These are phyloP conservation scores for Pogonocichla stellata DNA, from an alignment of 2,113 vertebrate genomes.

Conservation along the genomic window DNA sequence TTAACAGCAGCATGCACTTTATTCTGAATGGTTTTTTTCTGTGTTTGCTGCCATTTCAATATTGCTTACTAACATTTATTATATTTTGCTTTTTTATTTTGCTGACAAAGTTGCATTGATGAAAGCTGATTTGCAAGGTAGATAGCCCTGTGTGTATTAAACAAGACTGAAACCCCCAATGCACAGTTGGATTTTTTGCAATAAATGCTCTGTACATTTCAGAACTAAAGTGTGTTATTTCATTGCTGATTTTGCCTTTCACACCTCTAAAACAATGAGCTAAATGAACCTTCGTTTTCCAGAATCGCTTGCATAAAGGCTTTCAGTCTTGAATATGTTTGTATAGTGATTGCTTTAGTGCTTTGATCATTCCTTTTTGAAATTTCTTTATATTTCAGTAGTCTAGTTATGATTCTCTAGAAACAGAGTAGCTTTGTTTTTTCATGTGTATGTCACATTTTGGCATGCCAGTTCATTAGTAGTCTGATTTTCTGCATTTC, in stretches of 20 bases:
- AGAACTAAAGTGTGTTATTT: conserved; percentile 27
- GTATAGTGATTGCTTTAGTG: conserved; percentile 74
- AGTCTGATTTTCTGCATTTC: conserved; percentile 53
- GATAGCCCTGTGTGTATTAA: conserved; percentile 89
- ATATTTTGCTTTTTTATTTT: conserved; percentile 94
- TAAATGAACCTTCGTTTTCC: conserved; percentile 41
- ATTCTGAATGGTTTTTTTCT: conserved; percentile 68
- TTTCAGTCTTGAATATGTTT: conserved; percentile 82
- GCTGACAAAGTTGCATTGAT: conserved; percentile 98
- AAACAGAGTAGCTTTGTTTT: conserved; percentile 73
- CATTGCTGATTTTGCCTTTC: conserved; percentile 36
- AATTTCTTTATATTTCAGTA: conserved; percentile 65
- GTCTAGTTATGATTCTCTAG: conserved; percentile 69
- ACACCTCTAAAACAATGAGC: conserved; percentile 9
- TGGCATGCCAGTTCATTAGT: conserved; percentile 72
- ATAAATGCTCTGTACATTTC: conserved; percentile 45
- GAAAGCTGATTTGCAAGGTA: conserved; percentile 99
- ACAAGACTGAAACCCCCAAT: conserved; percentile 84
- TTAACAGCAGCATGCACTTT: conserved; percentile 79
- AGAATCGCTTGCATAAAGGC: conserved; percentile 76
- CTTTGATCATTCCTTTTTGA: conserved; percentile 67
- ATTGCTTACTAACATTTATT: conserved; percentile 95
- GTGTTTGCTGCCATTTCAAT: conserved; percentile 83
- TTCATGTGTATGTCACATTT: conserved; percentile 61
- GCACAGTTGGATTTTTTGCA: conserved; percentile 54